Conservation (phyloP, 1,140 invertebrate species). For the Hycleus cichorii region DNA sequence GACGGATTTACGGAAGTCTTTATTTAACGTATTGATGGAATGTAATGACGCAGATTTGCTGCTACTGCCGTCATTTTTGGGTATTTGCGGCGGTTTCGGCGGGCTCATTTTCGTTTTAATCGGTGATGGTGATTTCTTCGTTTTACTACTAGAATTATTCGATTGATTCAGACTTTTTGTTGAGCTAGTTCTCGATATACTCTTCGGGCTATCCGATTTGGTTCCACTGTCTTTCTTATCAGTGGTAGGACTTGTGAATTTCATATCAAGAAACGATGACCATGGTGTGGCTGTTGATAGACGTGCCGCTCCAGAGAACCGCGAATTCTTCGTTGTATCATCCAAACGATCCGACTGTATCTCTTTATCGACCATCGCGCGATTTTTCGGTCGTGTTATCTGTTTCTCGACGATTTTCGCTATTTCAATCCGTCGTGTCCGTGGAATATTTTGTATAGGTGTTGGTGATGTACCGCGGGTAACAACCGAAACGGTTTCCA, state of each 20-base stretch:
- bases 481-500: conserved; percentile 53
- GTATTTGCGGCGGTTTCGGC: conserved; percentile 49
- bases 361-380: conserved; percentile 51
- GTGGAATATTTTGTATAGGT: conserved; percentile 56
- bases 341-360: conserved; percentile 61
- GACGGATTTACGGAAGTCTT: conserved; percentile 69
- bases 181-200: conserved; percentile 38
- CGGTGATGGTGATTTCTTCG: conserved; percentile 19
- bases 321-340: conserved; percentile 52
- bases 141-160: conserved; percentile 17
- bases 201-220: conserved; percentile 34
- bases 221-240: conserved; percentile 19
- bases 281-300: conserved; percentile 49
- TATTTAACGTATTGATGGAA: conserved; percentile 50
- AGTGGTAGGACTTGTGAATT: conserved; percentile 40
- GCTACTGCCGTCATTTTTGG: conserved; percentile 45
- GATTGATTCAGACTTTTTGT: conserved; percentile 32
- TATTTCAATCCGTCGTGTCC: conserved; percentile 57
- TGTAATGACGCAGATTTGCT: conserved; percentile 43
- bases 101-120: conserved; percentile 29
- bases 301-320: conserved; percentile 51
- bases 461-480: conserved; percentile 70
- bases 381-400: conserved; percentile 46
- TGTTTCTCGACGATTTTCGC: conserved; percentile 62
- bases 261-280: conserved; percentile 57